Evolutionary conservation across 2,797 vertebrate species (phyloP).

Genomic region (Crax fasciolata): DNA sequence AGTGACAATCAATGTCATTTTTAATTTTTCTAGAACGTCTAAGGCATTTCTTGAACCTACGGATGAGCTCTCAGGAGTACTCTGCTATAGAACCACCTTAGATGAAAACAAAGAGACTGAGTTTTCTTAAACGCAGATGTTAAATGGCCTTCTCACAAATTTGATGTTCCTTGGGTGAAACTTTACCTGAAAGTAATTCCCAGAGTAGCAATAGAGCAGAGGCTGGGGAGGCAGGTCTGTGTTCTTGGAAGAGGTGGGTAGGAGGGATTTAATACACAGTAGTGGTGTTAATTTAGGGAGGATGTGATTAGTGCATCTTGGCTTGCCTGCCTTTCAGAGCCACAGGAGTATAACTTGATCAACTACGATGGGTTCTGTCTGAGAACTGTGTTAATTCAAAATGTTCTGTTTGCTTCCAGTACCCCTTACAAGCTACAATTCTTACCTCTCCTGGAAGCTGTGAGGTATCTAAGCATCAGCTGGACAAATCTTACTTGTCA

Average conservation of each 20-base stretch:
- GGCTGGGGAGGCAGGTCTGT: neutral
- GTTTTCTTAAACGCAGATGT: neutral
- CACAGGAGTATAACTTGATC: neutral
- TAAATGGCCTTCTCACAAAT: neutral
- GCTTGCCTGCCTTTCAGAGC: slow-evolving; percentile 9
- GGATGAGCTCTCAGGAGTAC: neutral
- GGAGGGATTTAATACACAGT: neutral
- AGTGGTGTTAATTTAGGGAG: neutral
- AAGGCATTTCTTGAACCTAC: neutral
- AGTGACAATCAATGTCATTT: neutral
- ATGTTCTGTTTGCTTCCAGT: slow-evolving; percentile 14
- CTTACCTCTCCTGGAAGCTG: neutral
- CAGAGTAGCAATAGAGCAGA: neutral
- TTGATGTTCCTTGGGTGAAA: neutral
- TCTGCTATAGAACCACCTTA: neutral
- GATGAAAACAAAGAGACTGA: no score
- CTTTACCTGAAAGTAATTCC: neutral
- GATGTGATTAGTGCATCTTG: neutral
- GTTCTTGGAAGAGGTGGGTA: neutral
- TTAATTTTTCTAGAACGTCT: neutral
- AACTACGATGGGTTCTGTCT: neutral
- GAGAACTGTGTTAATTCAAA: slow-evolving; percentile 22
- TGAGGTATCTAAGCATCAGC: neutral
- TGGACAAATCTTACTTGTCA: neutral
- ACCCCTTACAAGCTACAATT: neutral